Percentiles rank a stretch among this genome's conserved stretches.
These are phyloP conservation scores for Crax fasciolata DNA, from an alignment of 2,797 vertebrate genomes.

Conservation along the genomic window DNA sequence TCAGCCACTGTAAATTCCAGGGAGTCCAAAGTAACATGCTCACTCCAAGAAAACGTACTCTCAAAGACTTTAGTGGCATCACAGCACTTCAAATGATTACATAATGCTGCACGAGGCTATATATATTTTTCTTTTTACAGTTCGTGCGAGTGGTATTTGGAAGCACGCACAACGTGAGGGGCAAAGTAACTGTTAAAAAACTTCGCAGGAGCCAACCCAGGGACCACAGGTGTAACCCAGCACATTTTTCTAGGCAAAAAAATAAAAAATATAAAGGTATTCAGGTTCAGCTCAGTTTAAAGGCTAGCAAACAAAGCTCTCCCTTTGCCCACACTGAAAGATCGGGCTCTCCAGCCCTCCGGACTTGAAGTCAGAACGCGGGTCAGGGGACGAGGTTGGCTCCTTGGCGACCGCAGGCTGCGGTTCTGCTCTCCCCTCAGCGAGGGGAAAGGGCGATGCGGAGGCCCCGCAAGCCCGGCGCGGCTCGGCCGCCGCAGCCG, in stretches of 20 bases:
- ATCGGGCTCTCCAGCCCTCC: background rate
- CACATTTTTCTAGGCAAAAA: background rate
- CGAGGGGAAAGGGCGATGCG: accelerated
- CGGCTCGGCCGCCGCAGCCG: background rate
- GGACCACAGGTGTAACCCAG: background rate
- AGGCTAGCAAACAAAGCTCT: background rate
- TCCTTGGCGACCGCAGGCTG: background rate
- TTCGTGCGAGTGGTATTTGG: slow-evolving; percentile 7
- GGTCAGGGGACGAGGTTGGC: background rate
- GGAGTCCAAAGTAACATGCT: background rate
- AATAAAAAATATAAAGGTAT: background rate
- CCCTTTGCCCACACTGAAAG: background rate
- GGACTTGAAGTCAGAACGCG: background rate
- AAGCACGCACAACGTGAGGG: slow-evolving; percentile 31
- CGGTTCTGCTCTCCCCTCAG: background rate
- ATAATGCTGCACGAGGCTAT: slow-evolving; percentile 47
- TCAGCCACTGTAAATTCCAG: background rate
- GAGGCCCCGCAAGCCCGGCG: background rate
- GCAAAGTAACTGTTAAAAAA: background rate
- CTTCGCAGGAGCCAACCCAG: accelerated
- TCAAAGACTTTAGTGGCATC: background rate
- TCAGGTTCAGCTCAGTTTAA: background rate
- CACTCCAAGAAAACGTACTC: background rate
- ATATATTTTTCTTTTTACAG: slow-evolving; percentile 11
- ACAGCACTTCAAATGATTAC: slow-evolving; percentile 42